These are phyloP conservation scores for Myrmophylax atrothorax DNA, from an alignment of 2,113 vertebrate species.

Conservation along the genomic window DNA sequence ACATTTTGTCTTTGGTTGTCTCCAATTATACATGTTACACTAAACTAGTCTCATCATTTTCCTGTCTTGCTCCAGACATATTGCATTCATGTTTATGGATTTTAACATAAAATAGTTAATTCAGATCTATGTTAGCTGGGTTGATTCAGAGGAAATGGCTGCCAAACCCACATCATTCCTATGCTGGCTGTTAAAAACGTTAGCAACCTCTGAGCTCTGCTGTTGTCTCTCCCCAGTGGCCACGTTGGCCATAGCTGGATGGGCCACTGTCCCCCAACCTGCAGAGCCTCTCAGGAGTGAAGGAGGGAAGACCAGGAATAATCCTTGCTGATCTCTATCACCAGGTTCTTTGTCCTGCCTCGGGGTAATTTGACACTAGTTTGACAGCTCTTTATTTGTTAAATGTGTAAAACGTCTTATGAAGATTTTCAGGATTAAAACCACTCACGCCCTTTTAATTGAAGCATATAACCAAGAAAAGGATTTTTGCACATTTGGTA, in stretches of 20 bases:
- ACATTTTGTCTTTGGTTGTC: neutral
- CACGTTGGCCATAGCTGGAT: fast-evolving
- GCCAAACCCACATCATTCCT: neutral
- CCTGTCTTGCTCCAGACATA: neutral
- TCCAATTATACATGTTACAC: neutral
- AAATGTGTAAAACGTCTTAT: neutral
- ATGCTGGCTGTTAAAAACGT: neutral
- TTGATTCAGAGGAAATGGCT: neutral
- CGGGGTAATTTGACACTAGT: neutral
- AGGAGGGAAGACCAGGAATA: neutral
- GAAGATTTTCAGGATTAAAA: neutral
- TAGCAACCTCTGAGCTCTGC: fast-evolving
- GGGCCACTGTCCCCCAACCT: neutral
- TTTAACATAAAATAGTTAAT: neutral
- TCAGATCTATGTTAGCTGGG: neutral
- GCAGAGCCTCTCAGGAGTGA: neutral
- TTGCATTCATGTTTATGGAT: neutral
- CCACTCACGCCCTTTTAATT: neutral
- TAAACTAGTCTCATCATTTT: neutral
- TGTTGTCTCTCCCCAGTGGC: neutral
- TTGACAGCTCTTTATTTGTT: neutral
- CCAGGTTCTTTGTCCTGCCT: neutral
- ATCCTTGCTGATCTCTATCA: neutral
- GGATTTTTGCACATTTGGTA: neutral
- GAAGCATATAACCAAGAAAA: neutral